Evolutionary conservation across 1,140 invertebrate genomes (phyloP), one percentile per base, ranked within the genome.

Genomic region (Heliconius congener): DNA sequence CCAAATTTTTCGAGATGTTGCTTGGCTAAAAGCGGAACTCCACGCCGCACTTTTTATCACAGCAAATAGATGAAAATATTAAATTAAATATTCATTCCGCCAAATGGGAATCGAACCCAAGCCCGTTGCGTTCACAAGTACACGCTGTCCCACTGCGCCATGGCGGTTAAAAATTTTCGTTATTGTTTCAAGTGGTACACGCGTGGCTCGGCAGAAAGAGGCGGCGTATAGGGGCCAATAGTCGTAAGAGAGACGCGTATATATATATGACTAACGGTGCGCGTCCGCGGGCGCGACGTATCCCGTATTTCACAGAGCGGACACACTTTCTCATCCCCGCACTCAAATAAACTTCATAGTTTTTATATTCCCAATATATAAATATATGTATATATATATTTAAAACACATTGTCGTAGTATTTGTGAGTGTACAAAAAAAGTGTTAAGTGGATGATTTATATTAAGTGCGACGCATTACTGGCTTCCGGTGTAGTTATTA

Each of bases 361-460:
- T 93, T 94, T 94, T 92, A 93, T 93, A 91, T 82, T 80, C 86
- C 83, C 37, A 19, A 18, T 42, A 72, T 19, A 52, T 52, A 52
- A 46, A 46, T 52, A 19, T 19, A 52, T 9, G 6, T 34, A 34
- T 34, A 8, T 42, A 71, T 52, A 52, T 52, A 94, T 94, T 91
- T 93, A 92, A 87, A 90, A 83, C 85, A 92, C 88, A 91, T 91
- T 94, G 89, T 90, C 90, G 79, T 83, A 78, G 84, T 87, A 79
- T 82, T 87, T 87, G 70, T 6, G 60, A 66, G 71, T 81, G 73
- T 46, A 46, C 3, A 85, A 85, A 91, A 92, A 91, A 92, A 90
- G 91, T 93, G 91, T 93, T 94, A 94, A 94, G 91, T 94, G 91
- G 90, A 91, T 94, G 92, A 94, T 93, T 93, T 93, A 93, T 92